Evolutionary conservation across 2,797 vertebrate genomes (phyloP), one percentile per base, ranked within the genome.

Genomic region (Triplophysa yarkandensis): DNA sequence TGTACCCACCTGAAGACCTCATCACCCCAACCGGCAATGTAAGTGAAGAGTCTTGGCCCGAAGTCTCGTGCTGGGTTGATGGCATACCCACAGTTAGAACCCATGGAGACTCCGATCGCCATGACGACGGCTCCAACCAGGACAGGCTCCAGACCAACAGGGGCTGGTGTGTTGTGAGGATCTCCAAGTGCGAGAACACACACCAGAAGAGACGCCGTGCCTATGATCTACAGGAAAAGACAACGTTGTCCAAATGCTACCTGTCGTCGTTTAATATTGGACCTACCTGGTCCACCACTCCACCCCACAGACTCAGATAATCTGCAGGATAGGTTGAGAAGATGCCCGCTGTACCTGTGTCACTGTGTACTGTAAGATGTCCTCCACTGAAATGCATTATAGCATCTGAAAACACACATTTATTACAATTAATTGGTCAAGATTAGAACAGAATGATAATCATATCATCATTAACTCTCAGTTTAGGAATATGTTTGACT

Each of bases 271-370:
- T n/a, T 14, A n/a, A 48, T 41, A 23, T 57, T 23, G 13, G 4
- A 19, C 86, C 90, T 86, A 98, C 97, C 95, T 98, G 95, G 83
- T 96, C 89, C 41, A 95, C 2, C 0, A 92, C 62, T 6, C 91
- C 91, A 4, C 88, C 88, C 86, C 88, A 87, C 57, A 87, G 0
- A 66, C 87, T 91, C 48, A 93, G 88, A 78, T 92, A 91, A 17
- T 88, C 87, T 0, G 91, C 89, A 4, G 92, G 92, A 64, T 91
- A 93, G 25, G 92, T 93, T 82, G 83, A 78, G 81, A 93, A 93
- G 34, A 93, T 92, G 0, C 88, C 88, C 0, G 87, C 92, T 6
- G 92, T 93, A 41, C 85, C 89, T 0, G 75, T 87, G 32, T 87
- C 82, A 5, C 91, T 92, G 0, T 78, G 86, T 62, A 89, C 90